Base-by-base conservation (phyloP, 2,113 vertebrate species). In the Pelodiscus sinensis region DNA sequence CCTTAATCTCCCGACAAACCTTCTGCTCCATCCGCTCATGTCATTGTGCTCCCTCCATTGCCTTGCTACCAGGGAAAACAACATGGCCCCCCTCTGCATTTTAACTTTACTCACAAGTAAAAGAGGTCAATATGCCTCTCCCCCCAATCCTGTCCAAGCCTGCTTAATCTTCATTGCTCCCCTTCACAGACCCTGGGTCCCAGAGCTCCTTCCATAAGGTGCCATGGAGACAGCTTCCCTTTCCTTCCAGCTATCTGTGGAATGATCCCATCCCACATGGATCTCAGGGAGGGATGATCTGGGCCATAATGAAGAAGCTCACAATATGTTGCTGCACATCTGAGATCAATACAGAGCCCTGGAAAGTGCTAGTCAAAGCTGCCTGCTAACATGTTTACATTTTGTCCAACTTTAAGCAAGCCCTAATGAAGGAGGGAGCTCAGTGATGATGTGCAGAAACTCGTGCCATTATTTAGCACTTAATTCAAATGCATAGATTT, bases 291-390 rank as follows among this genome's bases (percentile, higher is more conserved):
- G 58, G 60, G 3, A 86, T 0, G 0, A 58, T 75, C 62, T 35
- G 29, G 77, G 60, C 16, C 71, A 88, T 21, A 8, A 2, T 14
- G 11, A 94, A 75, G 38, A 25, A 4, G 2, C 11, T 38, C 71
- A 85, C 60, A 84, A 85, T 62, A 83, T 87, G 38, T 2, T 4
- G 79, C 25, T 19, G 79, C 81, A 92, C 57, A 56, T 56, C 87
- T 60, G 4, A 96, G 27, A 86, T 29, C 6, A 88, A 51, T 94
- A 79, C n/a, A 44, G 84, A 93, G 57, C 9, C 51, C 35, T 81
- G 16, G 57, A 4, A 94, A 44, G 3, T 82, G 19, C 57, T 68
- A 81, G 62, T 15, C 92, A 86, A 84, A 83, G 25, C 82, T 75
- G 51, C 8, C 27, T 56, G 7, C 35, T 56, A 60, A 82, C 9